Evolutionary conservation across 2,113 vertebrate genomes (phyloP).

Genomic region (Lota lota): DNA sequence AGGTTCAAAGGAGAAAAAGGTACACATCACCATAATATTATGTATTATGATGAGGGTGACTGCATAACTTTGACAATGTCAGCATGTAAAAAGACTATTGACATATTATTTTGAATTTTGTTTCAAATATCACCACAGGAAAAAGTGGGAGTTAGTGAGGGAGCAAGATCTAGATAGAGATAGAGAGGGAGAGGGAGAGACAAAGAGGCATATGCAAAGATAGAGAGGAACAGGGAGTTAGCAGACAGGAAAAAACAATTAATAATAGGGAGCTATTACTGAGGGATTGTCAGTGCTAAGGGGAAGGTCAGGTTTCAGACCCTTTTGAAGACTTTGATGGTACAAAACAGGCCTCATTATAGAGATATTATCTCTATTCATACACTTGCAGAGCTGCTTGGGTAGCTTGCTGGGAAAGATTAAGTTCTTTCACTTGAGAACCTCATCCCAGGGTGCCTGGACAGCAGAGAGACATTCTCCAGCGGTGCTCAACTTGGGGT

Average conservation of each 20-base stretch:
- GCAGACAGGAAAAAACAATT: conserved; percentile 73
- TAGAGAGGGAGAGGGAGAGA: neutral
- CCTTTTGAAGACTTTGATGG: conserved; percentile 79
- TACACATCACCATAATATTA: too few species aligned
- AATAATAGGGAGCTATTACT: conserved; percentile 79
- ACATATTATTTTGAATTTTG: too few species aligned
- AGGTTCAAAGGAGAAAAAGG: too few species aligned
- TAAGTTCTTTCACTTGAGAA: conserved; percentile 78
- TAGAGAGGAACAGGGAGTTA: conserved; percentile 44
- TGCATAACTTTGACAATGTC: too few species aligned
- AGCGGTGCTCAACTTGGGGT: too few species aligned
- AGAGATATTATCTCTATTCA: conserved; percentile 85
- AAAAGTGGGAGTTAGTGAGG: too few species aligned
- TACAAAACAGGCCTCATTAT: conserved; percentile 83
- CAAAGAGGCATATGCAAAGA: conserved; percentile 3
- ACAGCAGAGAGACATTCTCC: conserved; percentile 43
- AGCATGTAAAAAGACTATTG: too few species aligned
- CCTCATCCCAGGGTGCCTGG: conserved; percentile 66
- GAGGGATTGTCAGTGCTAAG: conserved; percentile 70
- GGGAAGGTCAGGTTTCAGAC: conserved; percentile 78
- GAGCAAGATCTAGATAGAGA: too few species aligned
- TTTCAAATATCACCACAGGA: too few species aligned
- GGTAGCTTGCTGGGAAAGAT: conserved; percentile 79
- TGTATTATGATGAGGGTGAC: too few species aligned
- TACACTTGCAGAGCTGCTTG: conserved; percentile 78